Conservation (phyloP, 2,888 invertebrate species). For the Diarsia dahlii region DNA sequence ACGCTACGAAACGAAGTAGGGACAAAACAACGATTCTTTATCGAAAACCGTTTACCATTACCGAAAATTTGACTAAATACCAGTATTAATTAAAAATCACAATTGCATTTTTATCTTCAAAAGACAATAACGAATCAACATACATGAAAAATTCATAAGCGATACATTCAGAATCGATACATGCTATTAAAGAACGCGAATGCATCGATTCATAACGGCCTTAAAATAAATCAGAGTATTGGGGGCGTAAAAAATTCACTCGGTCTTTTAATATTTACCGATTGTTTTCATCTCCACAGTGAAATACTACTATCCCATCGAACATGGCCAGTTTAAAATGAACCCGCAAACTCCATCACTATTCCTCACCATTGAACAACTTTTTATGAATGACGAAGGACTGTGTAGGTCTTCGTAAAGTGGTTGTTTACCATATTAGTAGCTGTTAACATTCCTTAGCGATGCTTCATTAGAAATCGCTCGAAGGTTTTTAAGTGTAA, state of each 20-base stretch:
- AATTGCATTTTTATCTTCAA: slow-evolving; percentile 52
- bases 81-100: slow-evolving; percentile 32
- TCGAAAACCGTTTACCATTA: slow-evolving; percentile 9
- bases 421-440: slow-evolving; percentile 73
- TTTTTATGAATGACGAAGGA: slow-evolving; percentile 1
- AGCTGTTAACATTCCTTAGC: slow-evolving; percentile 77
- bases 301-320: slow-evolving; percentile 74
- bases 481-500: slow-evolving; percentile 76
- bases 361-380: neutral
- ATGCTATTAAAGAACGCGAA: slow-evolving; percentile 71
- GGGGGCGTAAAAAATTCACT: slow-evolving; percentile 76
- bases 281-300: slow-evolving; percentile 78
- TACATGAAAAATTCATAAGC: slow-evolving; percentile 65
- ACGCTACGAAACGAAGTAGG: neutral
- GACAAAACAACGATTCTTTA: neutral
- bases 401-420: slow-evolving; percentile 54
- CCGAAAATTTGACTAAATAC: slow-evolving; percentile 24
- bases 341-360: slow-evolving; percentile 44
- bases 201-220: slow-evolving; percentile 72
- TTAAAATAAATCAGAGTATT: slow-evolving; percentile 76
- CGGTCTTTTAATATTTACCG: slow-evolving; percentile 78
- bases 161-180: slow-evolving; percentile 62
- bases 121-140: slow-evolving; percentile 62
- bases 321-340: slow-evolving; percentile 66
- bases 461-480: slow-evolving; percentile 79